phyloP scores from a whole-genome alignment of 2,888 invertebrate genomes.

The Cylindroiulus punctatus region DNA sequence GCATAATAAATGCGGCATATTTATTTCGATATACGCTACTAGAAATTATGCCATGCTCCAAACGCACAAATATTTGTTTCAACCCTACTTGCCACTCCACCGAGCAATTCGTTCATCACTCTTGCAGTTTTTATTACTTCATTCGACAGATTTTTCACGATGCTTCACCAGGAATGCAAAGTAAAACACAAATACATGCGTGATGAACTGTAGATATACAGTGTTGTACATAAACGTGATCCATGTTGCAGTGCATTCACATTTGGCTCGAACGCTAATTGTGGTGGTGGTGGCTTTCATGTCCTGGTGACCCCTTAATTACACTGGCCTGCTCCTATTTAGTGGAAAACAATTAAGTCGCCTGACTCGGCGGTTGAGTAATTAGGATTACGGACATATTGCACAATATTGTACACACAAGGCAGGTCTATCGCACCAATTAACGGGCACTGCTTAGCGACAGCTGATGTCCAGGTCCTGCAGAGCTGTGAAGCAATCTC shows the following conservation, averaged over 20 bases:
- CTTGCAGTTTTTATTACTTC: not conserved
- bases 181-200: not conserved
- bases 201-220: not conserved
- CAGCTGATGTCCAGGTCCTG: slow-evolving; percentile 13
- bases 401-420: not conserved
- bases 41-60: too few relatives aligned
- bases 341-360: slow-evolving; percentile 31
- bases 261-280: not conserved
- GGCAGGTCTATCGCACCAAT: not conserved
- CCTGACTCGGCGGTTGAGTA: slow-evolving; percentile 34
- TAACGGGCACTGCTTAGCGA: not conserved
- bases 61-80: too few relatives aligned
- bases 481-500: not conserved
- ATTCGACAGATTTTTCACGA: not conserved
- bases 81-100: too few relatives aligned
- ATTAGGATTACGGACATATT: slow-evolving; percentile 36
- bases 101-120: not conserved
- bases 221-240: not conserved
- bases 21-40: too few relatives aligned
- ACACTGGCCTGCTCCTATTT: not conserved
- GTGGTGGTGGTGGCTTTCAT: slow-evolving; percentile 7
- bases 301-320: not conserved
- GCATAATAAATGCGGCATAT: too few relatives aligned
- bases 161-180: not conserved
- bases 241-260: not conserved